Evolutionary conservation across 2,797 vertebrate genomes (phyloP), one percentile per base, ranked within the genome.

Genomic region (Phrynocephalus forsythii): DNA sequence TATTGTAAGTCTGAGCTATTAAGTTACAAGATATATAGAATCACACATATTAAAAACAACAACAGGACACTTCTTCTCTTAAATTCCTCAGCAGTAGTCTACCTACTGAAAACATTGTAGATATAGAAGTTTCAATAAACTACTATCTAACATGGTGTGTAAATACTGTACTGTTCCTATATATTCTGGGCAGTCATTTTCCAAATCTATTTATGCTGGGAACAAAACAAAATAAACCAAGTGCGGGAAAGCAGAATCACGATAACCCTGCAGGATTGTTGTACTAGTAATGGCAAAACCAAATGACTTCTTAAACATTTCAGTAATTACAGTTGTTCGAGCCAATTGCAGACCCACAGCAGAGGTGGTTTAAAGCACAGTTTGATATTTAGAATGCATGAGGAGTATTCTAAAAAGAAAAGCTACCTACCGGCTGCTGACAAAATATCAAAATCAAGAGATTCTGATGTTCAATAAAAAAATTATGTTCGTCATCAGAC

Each of bases 261-360:
- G 10, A 1, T 38, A n/a, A 63, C 11, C 15, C 56, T 86, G 20
- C n/a, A 26, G n/a, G 67, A 80, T 22, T 63, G n/a, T 73, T 81
- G 16, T 38, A n/a, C 44, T 66, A 15, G 0, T 81, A 48, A 72
- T 11, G 11, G 16, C 72, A 33, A 86, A 26, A 13, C 68, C 68
- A 73, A 86, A 81, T 26, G 33, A 10, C 1, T n/a, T 66, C n/a
- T 86, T 86, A 79, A 48, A 7, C 44, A 63, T 73, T 38, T 63
- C 28, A 86, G 78, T 66, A 86, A 86, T 80, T 86, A 81, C 67
- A 86, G 72, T 30, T 80, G 50, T 73, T 86, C 67, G 71, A 16
- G 80, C 26, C 63, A 69, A 86, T 10, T 22, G 26, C 26, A 86
- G 78, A 56, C 50, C 50, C 24, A 82, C 38, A 44, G 38, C 1